Evolutionary conservation across 2,113 vertebrate genomes (phyloP).

Genomic region (Chaetops frenatus): DNA sequence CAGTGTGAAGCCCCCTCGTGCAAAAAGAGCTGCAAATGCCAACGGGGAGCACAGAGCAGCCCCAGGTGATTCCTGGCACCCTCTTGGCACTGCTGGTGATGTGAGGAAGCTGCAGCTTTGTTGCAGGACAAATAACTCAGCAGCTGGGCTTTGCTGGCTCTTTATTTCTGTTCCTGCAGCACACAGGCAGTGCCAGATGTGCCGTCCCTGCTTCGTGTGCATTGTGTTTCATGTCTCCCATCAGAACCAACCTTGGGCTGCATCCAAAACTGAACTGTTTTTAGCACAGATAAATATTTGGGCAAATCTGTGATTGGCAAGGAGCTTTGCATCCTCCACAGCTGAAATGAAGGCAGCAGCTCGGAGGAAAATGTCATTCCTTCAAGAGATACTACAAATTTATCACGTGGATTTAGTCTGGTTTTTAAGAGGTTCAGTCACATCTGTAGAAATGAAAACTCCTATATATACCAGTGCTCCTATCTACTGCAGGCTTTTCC

Average conservation of each 20-base stretch:
- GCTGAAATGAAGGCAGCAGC: background rate
- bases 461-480: background rate
- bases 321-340: background rate
- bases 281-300: slow-evolving; percentile 3
- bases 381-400: background rate
- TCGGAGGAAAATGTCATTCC: background rate
- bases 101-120: background rate
- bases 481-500: background rate
- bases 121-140: background rate
- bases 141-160: background rate
- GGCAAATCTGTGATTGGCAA: background rate
- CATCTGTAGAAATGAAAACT: background rate
- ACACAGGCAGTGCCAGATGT: slow-evolving; percentile 14
- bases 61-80: background rate
- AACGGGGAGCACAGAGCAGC: background rate
- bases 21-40: background rate
- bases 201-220: background rate
- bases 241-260: background rate
- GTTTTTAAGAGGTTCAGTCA: background rate
- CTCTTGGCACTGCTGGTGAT: background rate
- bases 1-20: background rate
- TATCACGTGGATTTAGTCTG: background rate
- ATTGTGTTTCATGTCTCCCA: background rate
- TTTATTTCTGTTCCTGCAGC: background rate
- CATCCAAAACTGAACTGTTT: background rate